Conservation (phyloP, 2,797 vertebrate species). For the Bucorvus abyssinicus region DNA sequence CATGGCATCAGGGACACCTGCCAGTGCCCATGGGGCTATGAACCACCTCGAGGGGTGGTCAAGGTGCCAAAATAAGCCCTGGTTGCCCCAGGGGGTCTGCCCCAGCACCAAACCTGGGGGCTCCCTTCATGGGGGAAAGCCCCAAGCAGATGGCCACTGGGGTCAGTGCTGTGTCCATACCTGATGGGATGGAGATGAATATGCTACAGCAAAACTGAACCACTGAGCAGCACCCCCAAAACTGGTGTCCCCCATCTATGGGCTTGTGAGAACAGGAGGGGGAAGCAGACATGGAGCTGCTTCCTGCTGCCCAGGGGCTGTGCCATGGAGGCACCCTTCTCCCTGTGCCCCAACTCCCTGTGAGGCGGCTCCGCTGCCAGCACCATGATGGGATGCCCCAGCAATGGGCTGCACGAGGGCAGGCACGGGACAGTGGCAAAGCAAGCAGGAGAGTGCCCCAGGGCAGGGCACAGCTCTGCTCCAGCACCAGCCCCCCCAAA, state of each 20-base stretch:
- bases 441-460: neutral
- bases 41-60: neutral
- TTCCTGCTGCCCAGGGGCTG: too few relatives aligned
- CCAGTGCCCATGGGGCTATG: neutral
- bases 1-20: neutral
- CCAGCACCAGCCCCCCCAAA: neutral
- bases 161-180: neutral
- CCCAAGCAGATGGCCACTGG: neutral
- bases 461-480: neutral
- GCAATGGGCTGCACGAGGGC: neutral
- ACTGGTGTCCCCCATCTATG: rapidly evolving
- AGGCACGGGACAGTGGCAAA: rapidly evolving
- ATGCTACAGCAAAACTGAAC: neutral
- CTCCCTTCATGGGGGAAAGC: neutral
- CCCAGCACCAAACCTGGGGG: neutral
- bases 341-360: neutral
- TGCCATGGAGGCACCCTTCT: neutral
- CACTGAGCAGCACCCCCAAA: neutral
- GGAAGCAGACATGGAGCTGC: neutral
- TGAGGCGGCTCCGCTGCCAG: neutral
- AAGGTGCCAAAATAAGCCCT: neutral
- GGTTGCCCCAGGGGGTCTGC: neutral
- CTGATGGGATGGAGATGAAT: neutral
- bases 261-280: neutral
- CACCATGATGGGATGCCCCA: rapidly evolving